Evolutionary conservation across 2,113 vertebrate genomes (phyloP).

Genomic region (Lichenostomus cassidix): DNA sequence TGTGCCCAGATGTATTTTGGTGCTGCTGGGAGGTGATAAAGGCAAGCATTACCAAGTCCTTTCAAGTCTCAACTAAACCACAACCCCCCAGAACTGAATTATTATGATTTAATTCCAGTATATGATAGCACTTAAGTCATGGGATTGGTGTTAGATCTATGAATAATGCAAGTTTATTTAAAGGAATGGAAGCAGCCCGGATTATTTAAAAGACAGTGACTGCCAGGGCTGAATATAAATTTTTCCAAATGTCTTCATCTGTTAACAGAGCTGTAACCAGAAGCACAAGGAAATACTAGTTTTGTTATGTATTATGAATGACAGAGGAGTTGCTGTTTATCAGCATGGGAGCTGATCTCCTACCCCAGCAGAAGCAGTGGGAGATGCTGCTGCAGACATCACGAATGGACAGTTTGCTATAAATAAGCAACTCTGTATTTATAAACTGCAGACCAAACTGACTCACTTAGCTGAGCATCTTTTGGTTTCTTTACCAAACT

Average conservation of each 20-base stretch:
- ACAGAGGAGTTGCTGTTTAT: neutral
- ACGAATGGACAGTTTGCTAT: neutral
- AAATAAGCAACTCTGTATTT: neutral
- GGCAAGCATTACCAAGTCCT: slow-evolving; percentile 33
- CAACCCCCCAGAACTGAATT: slow-evolving; percentile 12
- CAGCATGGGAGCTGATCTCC: neutral
- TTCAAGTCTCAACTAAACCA: slow-evolving; percentile 29
- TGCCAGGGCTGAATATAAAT: slow-evolving; percentile 29
- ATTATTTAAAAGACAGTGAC: slow-evolving; percentile 50
- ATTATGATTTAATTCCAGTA: slow-evolving; percentile 50
- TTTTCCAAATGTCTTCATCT: slow-evolving; percentile 50
- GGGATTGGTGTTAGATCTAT: slow-evolving; percentile 44
- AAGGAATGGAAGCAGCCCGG: slow-evolving; percentile 39
- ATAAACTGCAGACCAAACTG: neutral
- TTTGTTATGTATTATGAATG: slow-evolving; percentile 27
- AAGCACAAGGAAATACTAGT: slow-evolving; percentile 14
- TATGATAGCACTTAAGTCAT: slow-evolving; percentile 49
- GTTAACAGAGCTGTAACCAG: slow-evolving; percentile 32
- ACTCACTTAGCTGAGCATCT: neutral
- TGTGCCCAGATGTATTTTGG: slow-evolving; percentile 46
- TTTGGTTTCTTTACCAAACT: neutral
- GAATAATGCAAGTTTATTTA: slow-evolving; percentile 63
- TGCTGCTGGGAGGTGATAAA: slow-evolving; percentile 58
- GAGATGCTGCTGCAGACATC: slow-evolving; percentile 29
- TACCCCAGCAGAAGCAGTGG: neutral